Evolutionary conservation across 2,888 invertebrate genomes (phyloP), one percentile per base, ranked within the genome.

Genomic region (Smittia aterrima): DNA sequence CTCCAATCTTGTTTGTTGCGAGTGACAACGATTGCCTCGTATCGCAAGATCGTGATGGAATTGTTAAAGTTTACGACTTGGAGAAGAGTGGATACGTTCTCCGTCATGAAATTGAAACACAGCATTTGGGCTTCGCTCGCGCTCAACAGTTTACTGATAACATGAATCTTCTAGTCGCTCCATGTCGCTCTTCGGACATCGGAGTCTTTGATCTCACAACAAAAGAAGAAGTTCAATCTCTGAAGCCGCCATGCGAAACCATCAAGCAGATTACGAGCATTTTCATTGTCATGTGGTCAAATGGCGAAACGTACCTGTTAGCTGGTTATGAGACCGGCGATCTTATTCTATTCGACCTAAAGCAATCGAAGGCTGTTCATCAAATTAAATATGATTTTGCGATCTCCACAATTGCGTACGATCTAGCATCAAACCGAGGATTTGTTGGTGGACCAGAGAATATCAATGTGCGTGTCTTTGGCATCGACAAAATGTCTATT

Each of bases 321-420:
- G 89, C 87, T 13, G 90, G 90, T 58, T 92, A 92, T 77, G 93
- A 93, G 80, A 87, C 88, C 22, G 92, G 92, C 0, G 87, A 89
- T 80, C 84, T 92, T 68, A 82, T 88, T 13, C 82, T 92, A 20
- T 93, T 91, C 90, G 90, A 92, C 82, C 83, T 89, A 78, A 86
- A 85, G 78, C 86, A 87, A 77, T 85, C 85, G 80, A 85, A 85
- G 79, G 82, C 84, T 77, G 83, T 88, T 77, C 85, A 86, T 78
- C 85, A 85, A 79, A 78, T 87, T 76, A 85, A 87, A 82, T 79
- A 85, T 18, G 86, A 89, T 77, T 90, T 88, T 79, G 88, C 92
- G 0, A 87, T 91, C 13, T 24, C 20, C 84, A 86, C 90, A 0
- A 82, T 92, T 38, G 91, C 91, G 80, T 92, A 89, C 79, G 90